Percentiles rank a stretch among this genome's conserved stretches.
These are phyloP conservation scores for Corythornis leucogaster DNA, from an alignment of 2,797 vertebrate genomes.

Conservation along the genomic window DNA sequence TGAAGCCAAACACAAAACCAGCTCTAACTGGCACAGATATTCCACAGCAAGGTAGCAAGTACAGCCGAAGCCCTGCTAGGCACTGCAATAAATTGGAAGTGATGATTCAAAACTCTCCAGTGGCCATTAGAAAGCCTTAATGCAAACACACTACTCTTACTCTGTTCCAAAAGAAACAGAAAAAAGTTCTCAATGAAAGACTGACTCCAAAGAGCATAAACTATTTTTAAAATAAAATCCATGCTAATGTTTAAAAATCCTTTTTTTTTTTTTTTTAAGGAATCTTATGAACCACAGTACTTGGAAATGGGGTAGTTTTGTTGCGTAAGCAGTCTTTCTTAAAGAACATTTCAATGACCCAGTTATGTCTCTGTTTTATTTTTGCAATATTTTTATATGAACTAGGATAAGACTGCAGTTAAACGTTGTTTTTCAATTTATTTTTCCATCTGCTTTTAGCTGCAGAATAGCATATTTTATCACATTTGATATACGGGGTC, in stretches of 20 bases:
- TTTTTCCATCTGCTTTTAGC: conserved; percentile 67
- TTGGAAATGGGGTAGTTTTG: conserved; percentile 49
- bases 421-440: conserved; percentile 69
- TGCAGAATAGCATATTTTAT: conserved; percentile 65
- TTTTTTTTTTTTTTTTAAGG: background rate
- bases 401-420: conserved; percentile 69
- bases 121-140: background rate
- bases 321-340: conserved; percentile 58
- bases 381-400: conserved; percentile 75
- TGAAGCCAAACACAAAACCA: background rate
- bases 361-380: conserved; percentile 77
- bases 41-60: background rate
- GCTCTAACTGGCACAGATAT: background rate
- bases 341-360: conserved; percentile 73
- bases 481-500: conserved; percentile 63
- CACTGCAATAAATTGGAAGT: conserved; percentile 3
- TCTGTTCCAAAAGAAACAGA: conserved; percentile 20
- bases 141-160: conserved; percentile 10
- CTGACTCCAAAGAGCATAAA: background rate
- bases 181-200: conserved; percentile 55
- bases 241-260: conserved; percentile 30
- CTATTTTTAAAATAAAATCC: conserved; percentile 46
- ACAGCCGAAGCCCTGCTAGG: background rate
- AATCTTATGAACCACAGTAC: conserved; percentile 31
- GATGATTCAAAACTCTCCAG: conserved; percentile 27